Percentiles rank a stretch among this genome's conserved stretches.
Conservation (phyloP, 2,113 vertebrate genomes). For the Istiophorus platypterus region DNA sequence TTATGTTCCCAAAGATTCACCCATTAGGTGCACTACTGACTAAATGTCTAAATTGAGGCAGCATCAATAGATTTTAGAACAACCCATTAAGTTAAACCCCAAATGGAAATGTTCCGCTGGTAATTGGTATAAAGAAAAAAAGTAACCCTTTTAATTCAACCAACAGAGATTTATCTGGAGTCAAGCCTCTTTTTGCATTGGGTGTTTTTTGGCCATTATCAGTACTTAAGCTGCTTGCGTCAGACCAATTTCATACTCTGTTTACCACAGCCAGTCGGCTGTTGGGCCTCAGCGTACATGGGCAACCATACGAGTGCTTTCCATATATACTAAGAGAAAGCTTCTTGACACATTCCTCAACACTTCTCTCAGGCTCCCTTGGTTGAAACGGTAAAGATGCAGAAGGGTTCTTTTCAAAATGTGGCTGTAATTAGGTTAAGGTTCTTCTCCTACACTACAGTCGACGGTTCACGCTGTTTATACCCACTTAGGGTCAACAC, state of each 20-base stretch:
- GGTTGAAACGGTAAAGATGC: conserved; percentile 51
- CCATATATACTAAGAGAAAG: conserved; percentile 1
- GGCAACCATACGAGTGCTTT: not conserved
- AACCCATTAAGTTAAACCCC: conserved; percentile 61
- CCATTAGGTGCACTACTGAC: conserved; percentile 52
- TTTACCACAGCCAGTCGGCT: conserved; percentile 17
- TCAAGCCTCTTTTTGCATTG: conserved; percentile 37
- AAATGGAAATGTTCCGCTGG: conserved; percentile 65
- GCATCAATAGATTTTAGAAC: conserved; percentile 53
- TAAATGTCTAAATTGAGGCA: conserved; percentile 58
- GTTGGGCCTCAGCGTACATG: conserved; percentile 12
- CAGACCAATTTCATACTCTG: conserved; percentile 46
- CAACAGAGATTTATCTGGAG: conserved; percentile 2
- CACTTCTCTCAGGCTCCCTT: conserved; percentile 10
- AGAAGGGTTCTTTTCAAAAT: conserved; percentile 49
- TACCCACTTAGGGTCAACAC: conserved; percentile 71
- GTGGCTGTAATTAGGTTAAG: conserved; percentile 72
- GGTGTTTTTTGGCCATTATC: conserved; percentile 54
- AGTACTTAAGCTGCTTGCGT: conserved; percentile 43
- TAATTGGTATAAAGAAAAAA: conserved; percentile 56
- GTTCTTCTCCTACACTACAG: conserved; percentile 75
- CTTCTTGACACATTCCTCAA: conserved; percentile 10
- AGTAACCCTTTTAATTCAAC: conserved; percentile 42
- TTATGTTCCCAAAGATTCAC: conserved; percentile 53
- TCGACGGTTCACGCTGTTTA: conserved; percentile 51